phyloP scores from a whole-genome alignment of 2,797 vertebrate species.

The Muraenolepis orangiensis region DNA sequence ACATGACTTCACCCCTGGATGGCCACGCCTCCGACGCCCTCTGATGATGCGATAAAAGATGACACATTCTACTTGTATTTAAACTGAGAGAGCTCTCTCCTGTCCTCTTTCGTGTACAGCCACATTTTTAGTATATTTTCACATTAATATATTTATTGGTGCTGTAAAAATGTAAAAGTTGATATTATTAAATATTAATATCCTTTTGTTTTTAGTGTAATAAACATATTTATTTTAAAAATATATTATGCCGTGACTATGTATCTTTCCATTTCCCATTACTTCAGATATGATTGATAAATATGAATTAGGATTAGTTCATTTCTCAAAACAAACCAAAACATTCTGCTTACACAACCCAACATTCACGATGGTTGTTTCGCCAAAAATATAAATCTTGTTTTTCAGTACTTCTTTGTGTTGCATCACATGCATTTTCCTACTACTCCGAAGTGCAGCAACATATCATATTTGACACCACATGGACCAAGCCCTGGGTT shows the following conservation, averaged over 20 bases:
- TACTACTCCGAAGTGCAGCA: no score
- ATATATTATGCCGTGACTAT: slow-evolving; percentile 74
- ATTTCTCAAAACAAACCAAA: neutral
- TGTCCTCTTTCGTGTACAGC: slow-evolving; percentile 55
- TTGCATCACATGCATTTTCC: no score
- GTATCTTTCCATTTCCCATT: slow-evolving; percentile 72
- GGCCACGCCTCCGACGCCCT: slow-evolving; percentile 15
- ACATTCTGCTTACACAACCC: neutral
- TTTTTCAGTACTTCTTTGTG: neutral
- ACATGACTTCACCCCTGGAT: neutral
- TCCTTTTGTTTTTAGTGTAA: slow-evolving; percentile 81
- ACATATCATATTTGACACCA: no score
- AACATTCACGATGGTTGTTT: neutral
- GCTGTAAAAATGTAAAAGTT: slow-evolving; percentile 52
- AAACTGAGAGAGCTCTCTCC: slow-evolving; percentile 43
- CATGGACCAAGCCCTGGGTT: no score
- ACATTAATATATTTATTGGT: slow-evolving; percentile 79
- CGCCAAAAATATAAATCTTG: neutral
- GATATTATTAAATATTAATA: slow-evolving; percentile 86
- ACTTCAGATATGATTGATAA: slow-evolving; percentile 37
- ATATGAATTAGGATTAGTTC: neutral
- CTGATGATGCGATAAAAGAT: slow-evolving; percentile 32
- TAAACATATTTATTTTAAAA: slow-evolving; percentile 99
- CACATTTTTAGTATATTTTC: slow-evolving; percentile 74
- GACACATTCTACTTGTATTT: slow-evolving; percentile 64